Evolutionary conservation across 2,113 vertebrate species (phyloP).

Genomic region (Stigmatopora nigra): DNA sequence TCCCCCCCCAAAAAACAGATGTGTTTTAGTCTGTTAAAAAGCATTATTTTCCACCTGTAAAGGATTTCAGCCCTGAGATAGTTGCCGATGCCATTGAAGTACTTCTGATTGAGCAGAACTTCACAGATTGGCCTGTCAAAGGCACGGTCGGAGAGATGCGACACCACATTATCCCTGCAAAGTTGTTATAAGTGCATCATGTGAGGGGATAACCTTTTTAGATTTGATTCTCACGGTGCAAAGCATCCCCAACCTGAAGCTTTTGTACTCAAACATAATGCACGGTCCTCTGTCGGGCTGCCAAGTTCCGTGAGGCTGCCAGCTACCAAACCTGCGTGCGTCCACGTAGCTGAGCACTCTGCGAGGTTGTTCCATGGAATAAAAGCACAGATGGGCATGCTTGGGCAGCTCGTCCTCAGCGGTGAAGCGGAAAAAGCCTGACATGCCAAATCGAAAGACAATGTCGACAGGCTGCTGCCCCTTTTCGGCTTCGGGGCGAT

Average conservation of each 20-base stretch:
- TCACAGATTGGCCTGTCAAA: conserved; percentile 90
- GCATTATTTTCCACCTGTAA: conserved; percentile 71
- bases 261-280: conserved; percentile 79
- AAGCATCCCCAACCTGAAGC: conserved; percentile 77
- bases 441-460: conserved; percentile 88
- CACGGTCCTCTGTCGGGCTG: conserved; percentile 81
- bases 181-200: conserved; percentile 9
- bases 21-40: neutral
- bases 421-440: conserved; percentile 77
- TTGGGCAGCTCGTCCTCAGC: conserved; percentile 68
- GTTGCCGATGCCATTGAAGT: conserved; percentile 95
- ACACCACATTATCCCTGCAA: conserved; percentile 79
- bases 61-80: conserved; percentile 92
- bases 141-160: conserved; percentile 75
- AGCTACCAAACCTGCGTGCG: conserved; percentile 80
- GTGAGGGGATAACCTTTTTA: neutral
- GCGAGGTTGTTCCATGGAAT: conserved; percentile 66
- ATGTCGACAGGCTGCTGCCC: conserved; percentile 60
- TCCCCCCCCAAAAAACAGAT: neutral
- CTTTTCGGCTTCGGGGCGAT: conserved; percentile 17
- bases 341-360: conserved; percentile 83
- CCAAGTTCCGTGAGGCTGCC: conserved; percentile 78
- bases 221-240: neutral
- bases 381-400: conserved; percentile 84
- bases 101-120: conserved; percentile 86